Evolutionary conservation across 2,797 vertebrate species (phyloP), one percentile per base, ranked within the genome.

Genomic region (Characodon lateralis): DNA sequence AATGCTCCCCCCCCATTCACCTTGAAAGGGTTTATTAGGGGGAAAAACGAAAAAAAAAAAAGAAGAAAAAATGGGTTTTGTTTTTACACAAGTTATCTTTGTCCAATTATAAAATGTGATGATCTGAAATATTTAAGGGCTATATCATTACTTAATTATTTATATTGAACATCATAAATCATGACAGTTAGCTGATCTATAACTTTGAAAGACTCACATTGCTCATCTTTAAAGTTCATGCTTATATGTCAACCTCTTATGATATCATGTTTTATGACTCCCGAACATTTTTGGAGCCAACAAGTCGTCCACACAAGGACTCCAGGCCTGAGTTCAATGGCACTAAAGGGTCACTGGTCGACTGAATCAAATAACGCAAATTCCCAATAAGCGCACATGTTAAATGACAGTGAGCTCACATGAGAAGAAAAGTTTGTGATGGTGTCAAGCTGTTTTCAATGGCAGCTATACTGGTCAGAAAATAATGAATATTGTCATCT

Each of bases 221-320:
- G 59, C 35, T 73, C 53, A 53, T 83, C 61, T 80, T 71, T 74
- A 77, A 41, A 81, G 65, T 43, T 87, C 68, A 79, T 74, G 73
- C 61, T 73, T 71, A 46, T 8, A 50, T 79, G 76, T 79, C 82
- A 82, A 18, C 68, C 41, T 84, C 72, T 5, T 12, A 88, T 88
- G 83, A 88, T 74, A 71, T 76, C 74, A 72, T 16, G 16, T 89
- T 90, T 91, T 87, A 93, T 77, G 82, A 78, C 88, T 71, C 86
- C 35, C 48, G 90, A 90, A 92, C 80, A 90, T 84, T 76, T 69
- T 79, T 10, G 74, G 72, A 85, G 87, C 75, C 81, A 72, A 76
- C 48, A 65, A 71, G 82, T 83, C 39, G 43, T 83, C 73, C 31
- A 73, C 69, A 78, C 43, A 72, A 69, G 55, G 61, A 77, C 48